Conservation (phyloP, 1,140 invertebrate genomes). For the Drosophila lacertosa region DNA sequence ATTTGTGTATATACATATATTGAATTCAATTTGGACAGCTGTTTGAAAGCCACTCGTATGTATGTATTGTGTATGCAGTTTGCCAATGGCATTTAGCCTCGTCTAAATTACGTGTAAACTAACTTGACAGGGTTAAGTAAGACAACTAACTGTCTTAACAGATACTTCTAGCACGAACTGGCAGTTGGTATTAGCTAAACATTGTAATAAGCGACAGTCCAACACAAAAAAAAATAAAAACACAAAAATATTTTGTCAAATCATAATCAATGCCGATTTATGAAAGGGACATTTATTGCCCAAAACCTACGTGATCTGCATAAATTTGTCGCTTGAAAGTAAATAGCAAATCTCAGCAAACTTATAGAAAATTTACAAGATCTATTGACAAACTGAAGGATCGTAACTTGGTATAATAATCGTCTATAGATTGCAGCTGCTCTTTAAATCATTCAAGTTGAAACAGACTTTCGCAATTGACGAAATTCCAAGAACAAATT, state of each 20-base stretch:
- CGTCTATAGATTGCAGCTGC: not conserved
- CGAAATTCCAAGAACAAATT: conserved; percentile 18
- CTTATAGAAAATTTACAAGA: conserved; percentile 12
- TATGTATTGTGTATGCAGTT: conserved; percentile 36
- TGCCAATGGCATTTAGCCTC: conserved; percentile 21
- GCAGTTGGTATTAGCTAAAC: no score
- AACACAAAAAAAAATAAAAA: no score
- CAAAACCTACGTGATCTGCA: no score
- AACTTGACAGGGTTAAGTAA: conserved; percentile 19
- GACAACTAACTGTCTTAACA: not conserved
- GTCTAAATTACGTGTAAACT: conserved; percentile 7
- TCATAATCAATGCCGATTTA: no score
- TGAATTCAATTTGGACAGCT: conserved; percentile 42
- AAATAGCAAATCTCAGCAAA: conserved; percentile 31
- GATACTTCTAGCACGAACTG: not conserved
- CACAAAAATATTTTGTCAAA: no score
- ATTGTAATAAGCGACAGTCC: no score
- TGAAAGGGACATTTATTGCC: no score
- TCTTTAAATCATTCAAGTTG: conserved; percentile 30
- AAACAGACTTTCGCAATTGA: no score
- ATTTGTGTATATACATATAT: not conserved
- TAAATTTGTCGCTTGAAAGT: no score
- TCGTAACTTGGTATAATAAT: not conserved
- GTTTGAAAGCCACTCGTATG: conserved; percentile 33
- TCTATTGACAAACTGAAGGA: not conserved